Percentiles rank a stretch among this genome's conserved stretches.
Evolutionary conservation across 2,888 invertebrate genomes (phyloP).

Genomic region (Sinelater perroti): DNA sequence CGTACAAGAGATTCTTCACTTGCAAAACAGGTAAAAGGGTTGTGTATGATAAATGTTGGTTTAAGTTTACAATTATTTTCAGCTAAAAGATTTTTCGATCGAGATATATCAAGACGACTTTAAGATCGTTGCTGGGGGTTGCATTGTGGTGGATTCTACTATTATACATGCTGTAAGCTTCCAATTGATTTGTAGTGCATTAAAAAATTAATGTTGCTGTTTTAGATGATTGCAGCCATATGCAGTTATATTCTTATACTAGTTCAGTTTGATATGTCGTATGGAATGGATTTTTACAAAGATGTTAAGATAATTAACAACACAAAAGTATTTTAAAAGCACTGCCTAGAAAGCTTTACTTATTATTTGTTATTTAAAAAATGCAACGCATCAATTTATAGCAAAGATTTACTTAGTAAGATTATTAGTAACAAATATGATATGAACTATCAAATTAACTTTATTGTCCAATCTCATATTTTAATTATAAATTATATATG

Average conservation of each 20-base stretch:
- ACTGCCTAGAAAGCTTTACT: no score
- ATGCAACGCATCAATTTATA: no score
- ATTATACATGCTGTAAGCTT: constrained; percentile 2
- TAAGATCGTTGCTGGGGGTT: constrained; percentile 4
- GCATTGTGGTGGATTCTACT: constrained; percentile 4
- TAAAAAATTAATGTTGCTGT: not conserved
- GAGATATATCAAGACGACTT: constrained; percentile 7
- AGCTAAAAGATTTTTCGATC: constrained; percentile 1
- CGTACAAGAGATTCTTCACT: not conserved
- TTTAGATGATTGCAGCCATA: constrained; percentile 4
- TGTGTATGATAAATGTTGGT: no score
- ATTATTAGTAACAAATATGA: no score
- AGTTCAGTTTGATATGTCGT: constrained; percentile 12
- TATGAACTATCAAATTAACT: no score
- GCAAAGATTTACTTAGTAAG: no score
- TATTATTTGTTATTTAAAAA: no score
- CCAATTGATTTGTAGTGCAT: not conserved
- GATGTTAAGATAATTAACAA: no score
- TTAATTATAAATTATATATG: no score
- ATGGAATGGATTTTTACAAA: constrained; percentile 6
- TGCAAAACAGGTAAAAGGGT: not conserved
- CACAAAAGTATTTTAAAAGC: no score
- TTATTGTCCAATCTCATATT: no score
- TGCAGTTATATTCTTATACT: constrained; percentile 6
- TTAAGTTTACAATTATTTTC: no score